Evolutionary conservation across 2,797 vertebrate species (phyloP), one percentile per base, ranked within the genome.

Genomic region (Vipera ursinii): DNA sequence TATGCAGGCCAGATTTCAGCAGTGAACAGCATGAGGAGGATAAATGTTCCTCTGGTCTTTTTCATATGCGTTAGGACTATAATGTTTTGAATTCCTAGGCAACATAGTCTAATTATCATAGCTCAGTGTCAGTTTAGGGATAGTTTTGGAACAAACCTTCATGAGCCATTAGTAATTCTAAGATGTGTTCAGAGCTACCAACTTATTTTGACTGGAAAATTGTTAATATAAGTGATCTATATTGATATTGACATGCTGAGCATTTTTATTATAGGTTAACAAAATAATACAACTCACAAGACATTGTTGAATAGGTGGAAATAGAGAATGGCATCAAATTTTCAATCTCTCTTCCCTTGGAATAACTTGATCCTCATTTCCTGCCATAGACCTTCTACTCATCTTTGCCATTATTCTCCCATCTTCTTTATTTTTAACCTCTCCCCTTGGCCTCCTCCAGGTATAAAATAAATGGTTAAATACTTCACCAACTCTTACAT

Each of bases 1-100:
- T 95, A 93, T 0, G 95, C 95, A 89, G 92, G 73, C 60, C 82
- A 57, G 93, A 88, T 91, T 60, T 92, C n/a, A 85, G 56, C 2
- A 48, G 14, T 55, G 10, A 73, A 48, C 38, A 20, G 32, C 13
- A 44, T 63, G 8, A 44, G 0, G 38, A 4, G 38, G 38, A 82
- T 24, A 82, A 82, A 82, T 82, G 20, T 82, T 48, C 38, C 73
- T 44, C 8, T 24, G 38, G 3, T 82, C 7, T 44, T 82, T 44
- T 44, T 82, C 73, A 82, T 82, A 82, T 44, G 73, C 0, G 9
- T 82, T 82, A 82, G 73, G 38, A 82, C 8, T 24, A 82, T 8
- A 82, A 82, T 4, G 3, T 82, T 82, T 82, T 44, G 38, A 78
- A 44, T 78, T 48, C 20, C 20, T 48, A 22, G 38, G 38, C 38